Base-by-base conservation (phyloP, 2,113 vertebrate genomes). In the Chaenogobius annularis region DNA sequence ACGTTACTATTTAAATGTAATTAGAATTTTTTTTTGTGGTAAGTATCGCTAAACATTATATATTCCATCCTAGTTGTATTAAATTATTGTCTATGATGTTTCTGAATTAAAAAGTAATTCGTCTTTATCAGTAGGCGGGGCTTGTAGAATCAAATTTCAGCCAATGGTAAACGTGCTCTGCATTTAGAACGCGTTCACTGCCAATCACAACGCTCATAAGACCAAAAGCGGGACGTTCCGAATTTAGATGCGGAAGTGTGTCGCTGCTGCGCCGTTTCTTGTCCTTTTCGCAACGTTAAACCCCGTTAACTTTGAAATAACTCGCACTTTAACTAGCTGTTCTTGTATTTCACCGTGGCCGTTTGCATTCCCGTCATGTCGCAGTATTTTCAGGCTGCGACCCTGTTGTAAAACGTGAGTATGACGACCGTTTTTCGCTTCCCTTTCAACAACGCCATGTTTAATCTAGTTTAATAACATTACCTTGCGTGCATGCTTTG, bases 151-250 rank as follows among this genome's bases (percentile, higher is more conserved):
- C 17, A 0, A 0, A 43, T 15, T 20, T 8, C 43, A 4, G 19
- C 1, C 61, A 7, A 13, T 13, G 0, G 19, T n/a, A 15, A 7
- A 47, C 11, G 37, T 11, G 7, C 9, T 23, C 66, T 20, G 85
- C 85, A 86, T 87, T 90, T 74, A 81, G 10, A 73, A 47, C 22
- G 10, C 7, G n/a, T 2, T 0, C 0, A 7, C 37, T 79, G 62
- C 93, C 91, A 93, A 93, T 93, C 82, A 86, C 4, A 56, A 43
- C 8, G 22, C 66, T 46, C 52, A 35, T 47, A 35, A 3, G 12
- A 3, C 20, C 2, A 15, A 37, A 35, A 74, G 92, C 93, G 93
- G 85, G 88, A 87, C 69, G 68, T 43, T 90, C 62, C 47, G 43
- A 92, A 81, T 23, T 2, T 48, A 73, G 17, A 77, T 58, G n/a